A percentile compares a stretch with the other conserved stretches of the same genome.
These are phyloP conservation scores for Augochlora pura DNA, from an alignment of 1,140 invertebrate genomes.

Conservation along the genomic window DNA sequence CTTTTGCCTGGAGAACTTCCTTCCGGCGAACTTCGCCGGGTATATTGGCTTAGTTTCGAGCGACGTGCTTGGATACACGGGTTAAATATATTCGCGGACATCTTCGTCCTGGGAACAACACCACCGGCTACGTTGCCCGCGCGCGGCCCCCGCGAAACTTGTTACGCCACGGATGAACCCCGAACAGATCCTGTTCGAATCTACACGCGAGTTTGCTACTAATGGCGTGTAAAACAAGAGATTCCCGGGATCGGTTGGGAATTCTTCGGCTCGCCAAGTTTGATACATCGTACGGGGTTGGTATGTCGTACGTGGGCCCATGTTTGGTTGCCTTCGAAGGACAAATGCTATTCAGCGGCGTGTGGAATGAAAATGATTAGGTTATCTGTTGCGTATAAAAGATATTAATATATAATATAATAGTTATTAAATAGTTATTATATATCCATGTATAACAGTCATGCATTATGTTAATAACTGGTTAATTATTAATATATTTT, in stretches of 20 bases:
- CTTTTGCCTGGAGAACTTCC: conserved; percentile 64
- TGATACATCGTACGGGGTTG: too few species aligned
- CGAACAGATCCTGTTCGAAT: background rate
- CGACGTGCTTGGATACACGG: conserved; percentile 51
- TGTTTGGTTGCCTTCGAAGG: too few species aligned
- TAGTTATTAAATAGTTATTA: too few species aligned
- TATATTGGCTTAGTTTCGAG: conserved; percentile 67
- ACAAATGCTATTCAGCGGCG: too few species aligned
- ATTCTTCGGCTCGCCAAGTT: background rate
- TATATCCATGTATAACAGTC: too few species aligned
- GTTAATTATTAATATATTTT: too few species aligned
- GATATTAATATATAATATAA: too few species aligned
- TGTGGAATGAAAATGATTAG: too few species aligned
- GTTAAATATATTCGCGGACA: conserved; percentile 54
- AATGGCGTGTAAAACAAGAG: background rate
- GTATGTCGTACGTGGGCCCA: too few species aligned
- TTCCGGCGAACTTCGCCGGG: conserved; percentile 50
- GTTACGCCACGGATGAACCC: too few species aligned
- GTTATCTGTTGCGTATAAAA: too few species aligned
- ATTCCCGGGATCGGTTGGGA: background rate
- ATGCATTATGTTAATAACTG: too few species aligned
- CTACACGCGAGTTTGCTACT: background rate
- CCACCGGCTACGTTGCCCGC: background rate
- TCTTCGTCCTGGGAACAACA: conserved; percentile 21
- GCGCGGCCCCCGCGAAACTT: background rate